Evolutionary conservation across 2,888 invertebrate species (phyloP).

Genomic region (Gisinianus flammeolus): DNA sequence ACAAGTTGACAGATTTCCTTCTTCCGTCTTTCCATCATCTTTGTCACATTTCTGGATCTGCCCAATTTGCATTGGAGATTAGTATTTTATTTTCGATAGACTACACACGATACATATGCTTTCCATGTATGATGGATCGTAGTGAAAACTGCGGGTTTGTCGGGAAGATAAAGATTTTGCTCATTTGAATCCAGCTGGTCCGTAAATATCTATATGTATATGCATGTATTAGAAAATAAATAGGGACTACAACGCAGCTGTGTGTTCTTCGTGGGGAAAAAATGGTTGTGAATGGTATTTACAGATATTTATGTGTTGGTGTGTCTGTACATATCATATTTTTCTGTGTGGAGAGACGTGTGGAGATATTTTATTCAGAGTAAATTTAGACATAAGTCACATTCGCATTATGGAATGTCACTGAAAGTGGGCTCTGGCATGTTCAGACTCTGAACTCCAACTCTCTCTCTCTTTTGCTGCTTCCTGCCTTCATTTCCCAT

Average conservation of each 20-base stretch:
- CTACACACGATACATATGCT: no score
- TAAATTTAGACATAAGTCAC: slow-evolving; percentile 43
- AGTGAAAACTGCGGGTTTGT: not conserved
- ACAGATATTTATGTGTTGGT: not conserved
- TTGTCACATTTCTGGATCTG: no score
- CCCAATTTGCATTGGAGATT: no score
- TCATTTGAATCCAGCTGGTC: slow-evolving; percentile 3
- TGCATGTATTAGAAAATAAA: slow-evolving; percentile 4
- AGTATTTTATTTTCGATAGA: no score
- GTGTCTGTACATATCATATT: no score
- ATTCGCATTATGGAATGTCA: slow-evolving; percentile 20
- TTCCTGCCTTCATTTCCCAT: not conserved
- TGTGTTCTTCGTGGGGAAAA: no score
- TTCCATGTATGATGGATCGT: not conserved
- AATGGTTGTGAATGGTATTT: not conserved
- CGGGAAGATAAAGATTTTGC: not conserved
- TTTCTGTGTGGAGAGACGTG: slow-evolving; percentile 6
- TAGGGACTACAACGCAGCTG: not conserved
- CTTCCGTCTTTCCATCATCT: no score
- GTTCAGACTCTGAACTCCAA: not conserved
- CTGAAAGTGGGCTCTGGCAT: no score
- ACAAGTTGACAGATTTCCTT: no score
- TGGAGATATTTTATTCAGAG: slow-evolving; percentile 20
- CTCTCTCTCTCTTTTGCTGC: not conserved
- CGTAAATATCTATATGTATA: not conserved